Evolutionary conservation across 2,113 vertebrate genomes (phyloP), one percentile per base, ranked within the genome.

Genomic region (Prionailurus viverrinus): DNA sequence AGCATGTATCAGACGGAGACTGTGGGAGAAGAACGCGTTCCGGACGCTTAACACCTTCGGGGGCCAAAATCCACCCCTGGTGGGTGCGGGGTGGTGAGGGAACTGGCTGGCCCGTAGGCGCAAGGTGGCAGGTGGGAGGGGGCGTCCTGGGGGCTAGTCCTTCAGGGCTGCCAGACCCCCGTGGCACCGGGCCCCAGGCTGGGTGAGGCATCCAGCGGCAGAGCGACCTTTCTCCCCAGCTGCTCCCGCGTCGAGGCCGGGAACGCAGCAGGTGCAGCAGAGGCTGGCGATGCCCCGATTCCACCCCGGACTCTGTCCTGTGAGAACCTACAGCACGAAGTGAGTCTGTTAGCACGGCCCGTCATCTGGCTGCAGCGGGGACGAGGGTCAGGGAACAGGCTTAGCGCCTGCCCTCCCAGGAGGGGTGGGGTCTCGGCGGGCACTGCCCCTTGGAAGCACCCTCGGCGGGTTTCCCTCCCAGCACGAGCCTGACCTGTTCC

Each of bases 261-360:
- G 25, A 51, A 41, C 33, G 1, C 85, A 3, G 1, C 3, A 55
- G 9, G 36, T 8, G 3, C 21, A 55, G 61, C 63, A 71, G 23
- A 21, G 84, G 36, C 15, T 4, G 25, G 53, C 3, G 0, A 10
- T 0, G 15, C 33, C 74, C 2, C 2, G 13, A 1, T 4, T 29
- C 66, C 36, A 12, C 73, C 73, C 39, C 3, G 8, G 39, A 45
- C 73, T 27, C 73, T 45, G 73, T 74, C 51, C n/a, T 3, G 4
- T 19, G n/a, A 41, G 63, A n/a, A 18, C 36, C 48, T 11, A 15
- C 0, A 0, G 18, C 5, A 18, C 1, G 1, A 9, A 11, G 27
- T 5, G 48, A 19, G 19, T 25, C 55, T 19, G 3, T 23, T 1
- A 16, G 31, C 21, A 21, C 39, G 4, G 29, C 29, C 27, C 10